Conservation (phyloP, 2,113 vertebrate species). For the Rhea americana region DNA sequence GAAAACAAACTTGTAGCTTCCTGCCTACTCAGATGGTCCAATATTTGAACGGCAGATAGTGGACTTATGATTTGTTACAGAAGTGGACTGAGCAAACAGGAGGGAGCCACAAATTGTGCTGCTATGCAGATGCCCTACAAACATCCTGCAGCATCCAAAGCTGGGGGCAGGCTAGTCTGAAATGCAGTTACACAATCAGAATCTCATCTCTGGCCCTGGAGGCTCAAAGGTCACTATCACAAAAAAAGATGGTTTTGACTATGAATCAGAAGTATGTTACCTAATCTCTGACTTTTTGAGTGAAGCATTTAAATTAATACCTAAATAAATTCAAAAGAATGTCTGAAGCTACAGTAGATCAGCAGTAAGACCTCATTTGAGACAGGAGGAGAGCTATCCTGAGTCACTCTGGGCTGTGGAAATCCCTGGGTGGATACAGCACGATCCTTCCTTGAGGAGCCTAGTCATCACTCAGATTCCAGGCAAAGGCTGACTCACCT, state of each 20-base stretch:
- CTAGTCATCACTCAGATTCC: background rate
- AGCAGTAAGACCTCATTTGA: background rate
- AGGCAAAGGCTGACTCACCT: background rate
- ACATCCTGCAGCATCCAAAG: background rate
- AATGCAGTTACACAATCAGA: background rate
- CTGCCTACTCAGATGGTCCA: background rate
- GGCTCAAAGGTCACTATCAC: background rate
- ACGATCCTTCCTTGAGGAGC: background rate
- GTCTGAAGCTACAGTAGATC: background rate
- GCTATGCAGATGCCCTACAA: background rate
- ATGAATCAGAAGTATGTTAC: background rate
- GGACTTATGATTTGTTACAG: background rate
- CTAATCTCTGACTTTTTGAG: background rate
- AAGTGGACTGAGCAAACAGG: background rate
- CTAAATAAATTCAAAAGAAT: background rate
- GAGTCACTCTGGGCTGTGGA: background rate
- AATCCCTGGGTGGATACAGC: background rate
- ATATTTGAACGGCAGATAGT: background rate
- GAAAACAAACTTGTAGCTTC: background rate
- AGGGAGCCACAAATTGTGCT: background rate
- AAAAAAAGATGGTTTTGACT: background rate
- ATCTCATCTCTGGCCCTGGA: background rate
- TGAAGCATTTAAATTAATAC: background rate
- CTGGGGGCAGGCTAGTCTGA: background rate
- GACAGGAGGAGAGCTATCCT: accelerated